phyloP scores from a whole-genome alignment of 2,113 vertebrate genomes.

The Catharus minimus region DNA sequence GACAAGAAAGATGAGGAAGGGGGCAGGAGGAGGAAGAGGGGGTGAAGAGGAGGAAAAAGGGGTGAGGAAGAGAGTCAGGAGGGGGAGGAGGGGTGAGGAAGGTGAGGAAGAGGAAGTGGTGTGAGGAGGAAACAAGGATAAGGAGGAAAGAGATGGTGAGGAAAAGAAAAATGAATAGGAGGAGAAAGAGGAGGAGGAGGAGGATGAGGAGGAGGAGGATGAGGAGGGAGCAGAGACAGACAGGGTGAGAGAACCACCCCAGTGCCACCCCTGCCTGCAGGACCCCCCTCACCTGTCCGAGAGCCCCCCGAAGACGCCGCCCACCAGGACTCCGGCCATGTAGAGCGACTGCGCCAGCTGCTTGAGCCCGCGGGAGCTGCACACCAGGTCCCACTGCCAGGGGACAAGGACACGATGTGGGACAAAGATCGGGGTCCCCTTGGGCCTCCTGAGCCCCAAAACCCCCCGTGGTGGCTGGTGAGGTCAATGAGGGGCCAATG shows the following conservation, averaged over 20 bases:
- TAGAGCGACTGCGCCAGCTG: constrained; percentile 74
- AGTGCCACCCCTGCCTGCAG: neutral
- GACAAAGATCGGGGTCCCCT: neutral
- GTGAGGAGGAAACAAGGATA: too few species aligned
- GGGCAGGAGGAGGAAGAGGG: neutral
- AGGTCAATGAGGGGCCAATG: accelerated
- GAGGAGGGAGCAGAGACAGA: neutral
- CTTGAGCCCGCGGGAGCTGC: constrained; percentile 57
- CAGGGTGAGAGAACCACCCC: accelerated
- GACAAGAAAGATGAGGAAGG: neutral
- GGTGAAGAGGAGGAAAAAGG: too few species aligned
- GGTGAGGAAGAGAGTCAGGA: too few species aligned
- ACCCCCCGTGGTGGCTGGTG: accelerated
- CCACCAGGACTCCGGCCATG: constrained; percentile 69
- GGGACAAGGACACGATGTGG: neutral
- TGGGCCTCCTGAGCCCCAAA: neutral
- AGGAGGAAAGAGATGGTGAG: neutral
- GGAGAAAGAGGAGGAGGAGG: neutral
- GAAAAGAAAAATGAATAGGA: too few species aligned
- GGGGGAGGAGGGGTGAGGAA: too few species aligned
- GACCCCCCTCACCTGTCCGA: constrained; percentile 64
- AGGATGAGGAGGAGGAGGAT: neutral
- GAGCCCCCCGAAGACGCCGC: constrained; percentile 64
- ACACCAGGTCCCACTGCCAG: constrained; percentile 73
- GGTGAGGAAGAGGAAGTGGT: neutral